Conservation (phyloP, 2,113 vertebrate genomes). For the Hystrix cristata region DNA sequence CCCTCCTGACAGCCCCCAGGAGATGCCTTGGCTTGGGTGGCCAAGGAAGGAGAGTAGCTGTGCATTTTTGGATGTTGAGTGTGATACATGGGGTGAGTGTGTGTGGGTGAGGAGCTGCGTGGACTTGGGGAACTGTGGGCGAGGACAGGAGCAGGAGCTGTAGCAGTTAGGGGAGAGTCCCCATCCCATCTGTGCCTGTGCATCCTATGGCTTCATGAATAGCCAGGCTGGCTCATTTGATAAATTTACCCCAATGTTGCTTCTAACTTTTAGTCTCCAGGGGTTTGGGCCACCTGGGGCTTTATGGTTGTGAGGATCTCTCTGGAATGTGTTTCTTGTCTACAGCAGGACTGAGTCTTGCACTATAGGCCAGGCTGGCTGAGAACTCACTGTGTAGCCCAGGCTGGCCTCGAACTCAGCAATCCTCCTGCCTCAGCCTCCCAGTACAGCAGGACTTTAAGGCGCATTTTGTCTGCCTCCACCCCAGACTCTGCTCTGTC, state of each 20-base stretch:
- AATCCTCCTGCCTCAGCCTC: not conserved
- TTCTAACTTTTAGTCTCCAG: not conserved
- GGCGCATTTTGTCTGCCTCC: not conserved
- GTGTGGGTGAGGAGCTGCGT: not conserved
- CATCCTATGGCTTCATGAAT: not conserved
- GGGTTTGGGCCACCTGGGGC: not conserved
- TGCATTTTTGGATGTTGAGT: not conserved
- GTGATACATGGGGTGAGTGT: not conserved
- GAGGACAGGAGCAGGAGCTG: not conserved
- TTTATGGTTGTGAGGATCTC: not conserved
- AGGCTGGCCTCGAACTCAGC: not conserved
- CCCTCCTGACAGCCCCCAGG: not conserved
- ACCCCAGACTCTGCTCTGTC: not conserved
- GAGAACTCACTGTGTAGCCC: not conserved
- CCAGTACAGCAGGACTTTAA: not conserved
- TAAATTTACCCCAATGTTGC: not conserved
- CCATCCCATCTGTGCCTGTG: not conserved
- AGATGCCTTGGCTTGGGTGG: not conserved
- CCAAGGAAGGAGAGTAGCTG: not conserved
- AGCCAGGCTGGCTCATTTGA: not conserved
- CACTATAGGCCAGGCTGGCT: not conserved
- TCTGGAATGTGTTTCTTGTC: not conserved
- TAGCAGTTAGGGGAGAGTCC: not conserved
- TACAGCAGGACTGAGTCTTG: not conserved
- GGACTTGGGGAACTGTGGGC: not conserved